Evolutionary conservation across 2,888 invertebrate species (phyloP).

Genomic region (Caenorhabditis auriculariae): DNA sequence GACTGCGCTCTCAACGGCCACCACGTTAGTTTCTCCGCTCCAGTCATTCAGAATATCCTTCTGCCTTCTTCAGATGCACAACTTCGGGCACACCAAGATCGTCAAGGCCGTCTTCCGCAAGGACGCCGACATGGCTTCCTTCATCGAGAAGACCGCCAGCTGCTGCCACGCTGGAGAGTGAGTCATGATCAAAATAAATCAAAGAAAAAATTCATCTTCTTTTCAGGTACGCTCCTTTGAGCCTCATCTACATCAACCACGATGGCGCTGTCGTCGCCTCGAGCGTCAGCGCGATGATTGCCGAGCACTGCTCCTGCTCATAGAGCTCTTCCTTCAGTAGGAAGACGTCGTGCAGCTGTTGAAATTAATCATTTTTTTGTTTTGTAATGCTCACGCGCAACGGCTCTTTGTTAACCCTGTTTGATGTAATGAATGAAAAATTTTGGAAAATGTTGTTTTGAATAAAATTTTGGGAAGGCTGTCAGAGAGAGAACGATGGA

Average conservation of each 20-base stretch:
- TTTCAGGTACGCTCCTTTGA: constrained; percentile 77
- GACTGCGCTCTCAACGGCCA: constrained; percentile 84
- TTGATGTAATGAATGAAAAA: no score
- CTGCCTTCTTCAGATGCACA: constrained; percentile 5
- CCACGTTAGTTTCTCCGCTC: constrained; percentile 85
- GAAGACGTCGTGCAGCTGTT: no score
- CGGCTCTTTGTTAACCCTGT: no score
- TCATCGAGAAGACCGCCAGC: constrained; percentile 76
- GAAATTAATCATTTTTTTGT: no score
- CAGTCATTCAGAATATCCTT: no score
- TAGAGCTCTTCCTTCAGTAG: no score
- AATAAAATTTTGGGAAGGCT: no score
- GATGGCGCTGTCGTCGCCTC: constrained; percentile 42
- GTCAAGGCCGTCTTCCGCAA: constrained; percentile 5
- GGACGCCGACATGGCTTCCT: neutral
- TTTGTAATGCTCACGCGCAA: no score
- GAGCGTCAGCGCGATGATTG: constrained; percentile 88
- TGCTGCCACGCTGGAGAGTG: constrained; percentile 85
- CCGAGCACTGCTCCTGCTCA: constrained; percentile 88
- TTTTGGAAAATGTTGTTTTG: no score
- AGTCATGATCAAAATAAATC: no score
- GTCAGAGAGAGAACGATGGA: no score
- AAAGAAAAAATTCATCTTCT: no score
- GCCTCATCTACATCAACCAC: constrained; percentile 72
- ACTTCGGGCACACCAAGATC: constrained; percentile 14